Evolutionary conservation across 1,140 invertebrate genomes (phyloP).

Genomic region (Drosophila mojavensis): DNA sequence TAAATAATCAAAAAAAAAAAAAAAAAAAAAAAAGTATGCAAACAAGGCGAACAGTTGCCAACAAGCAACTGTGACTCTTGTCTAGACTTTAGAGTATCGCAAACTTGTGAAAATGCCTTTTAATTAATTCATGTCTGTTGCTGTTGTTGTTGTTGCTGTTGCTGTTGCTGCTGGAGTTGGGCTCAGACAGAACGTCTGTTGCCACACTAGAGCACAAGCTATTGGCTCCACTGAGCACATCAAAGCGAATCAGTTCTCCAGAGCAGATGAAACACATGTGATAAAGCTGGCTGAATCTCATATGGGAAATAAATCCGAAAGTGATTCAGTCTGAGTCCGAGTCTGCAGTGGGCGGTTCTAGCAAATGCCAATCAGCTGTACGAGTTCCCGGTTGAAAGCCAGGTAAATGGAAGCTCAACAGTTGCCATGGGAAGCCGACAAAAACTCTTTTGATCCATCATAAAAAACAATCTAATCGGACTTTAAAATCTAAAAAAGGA

Average conservation of each 20-base stretch:
- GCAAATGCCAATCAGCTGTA: background rate
- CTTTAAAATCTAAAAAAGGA: constrained; percentile 15
- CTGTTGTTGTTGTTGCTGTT: constrained; percentile 29
- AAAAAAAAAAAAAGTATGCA: constrained; percentile 64
- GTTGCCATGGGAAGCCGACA: constrained; percentile 11
- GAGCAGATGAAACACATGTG: constrained; percentile 37
- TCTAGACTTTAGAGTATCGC: constrained; percentile 51
- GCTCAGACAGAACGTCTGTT: constrained; percentile 54
- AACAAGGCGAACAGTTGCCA: constrained; percentile 71
- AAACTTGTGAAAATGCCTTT: constrained; percentile 68
- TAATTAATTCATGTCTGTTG: constrained; percentile 74
- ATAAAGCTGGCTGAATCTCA: constrained; percentile 49
- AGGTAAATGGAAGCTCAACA: background rate
- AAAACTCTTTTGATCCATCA: constrained; percentile 3
- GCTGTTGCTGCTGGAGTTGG: constrained; percentile 23
- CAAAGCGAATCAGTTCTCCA: constrained; percentile 31
- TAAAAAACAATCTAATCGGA: background rate
- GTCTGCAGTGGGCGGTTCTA: constrained; percentile 15
- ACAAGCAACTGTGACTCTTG: constrained; percentile 43
- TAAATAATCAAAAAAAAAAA: constrained; percentile 57
- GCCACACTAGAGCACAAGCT: constrained; percentile 46
- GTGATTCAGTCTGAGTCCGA: constrained; percentile 36
- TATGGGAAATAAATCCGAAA: background rate
- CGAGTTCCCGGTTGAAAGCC: background rate
- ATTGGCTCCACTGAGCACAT: constrained; percentile 19